A percentile compares a stretch with the other conserved stretches of the same genome.
Conservation (phyloP, 2,797 vertebrate species). For the Aphelocoma californica region DNA sequence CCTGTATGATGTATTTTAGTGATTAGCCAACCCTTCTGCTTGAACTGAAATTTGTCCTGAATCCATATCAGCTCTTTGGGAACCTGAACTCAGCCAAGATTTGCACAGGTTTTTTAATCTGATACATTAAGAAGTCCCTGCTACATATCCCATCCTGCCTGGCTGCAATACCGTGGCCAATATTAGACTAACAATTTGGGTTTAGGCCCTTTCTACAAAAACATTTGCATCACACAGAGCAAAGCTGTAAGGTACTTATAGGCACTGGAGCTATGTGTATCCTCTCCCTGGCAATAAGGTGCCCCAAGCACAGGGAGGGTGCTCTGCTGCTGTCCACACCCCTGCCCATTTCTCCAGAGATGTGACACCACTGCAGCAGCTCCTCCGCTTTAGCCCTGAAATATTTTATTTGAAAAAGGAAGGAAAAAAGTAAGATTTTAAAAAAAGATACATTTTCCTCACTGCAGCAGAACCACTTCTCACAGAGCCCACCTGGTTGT, state of each 20-base stretch:
- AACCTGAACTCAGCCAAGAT: neutral
- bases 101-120: neutral
- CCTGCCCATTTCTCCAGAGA: neutral
- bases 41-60: conserved; percentile 3
- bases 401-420: neutral
- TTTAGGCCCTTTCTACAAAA: neutral
- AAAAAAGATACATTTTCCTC: neutral
- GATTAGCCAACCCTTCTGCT: neutral
- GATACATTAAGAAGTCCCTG: neutral
- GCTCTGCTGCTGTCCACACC: neutral
- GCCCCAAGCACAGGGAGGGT: no score
- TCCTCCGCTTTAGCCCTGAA: neutral
- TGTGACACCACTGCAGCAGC: neutral
- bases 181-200: neutral
- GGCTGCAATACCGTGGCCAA: neutral
- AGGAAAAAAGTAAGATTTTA: neutral
- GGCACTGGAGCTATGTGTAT: neutral
- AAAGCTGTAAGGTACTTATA: neutral
- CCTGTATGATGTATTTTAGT: neutral
- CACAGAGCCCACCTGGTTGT: neutral
- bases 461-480: neutral
- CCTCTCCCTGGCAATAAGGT: neutral
- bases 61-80: neutral
- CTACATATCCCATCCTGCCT: neutral
- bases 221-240: neutral